phyloP scores from a whole-genome alignment of 2,888 invertebrate species.

The Willowsia nigromaculata region DNA sequence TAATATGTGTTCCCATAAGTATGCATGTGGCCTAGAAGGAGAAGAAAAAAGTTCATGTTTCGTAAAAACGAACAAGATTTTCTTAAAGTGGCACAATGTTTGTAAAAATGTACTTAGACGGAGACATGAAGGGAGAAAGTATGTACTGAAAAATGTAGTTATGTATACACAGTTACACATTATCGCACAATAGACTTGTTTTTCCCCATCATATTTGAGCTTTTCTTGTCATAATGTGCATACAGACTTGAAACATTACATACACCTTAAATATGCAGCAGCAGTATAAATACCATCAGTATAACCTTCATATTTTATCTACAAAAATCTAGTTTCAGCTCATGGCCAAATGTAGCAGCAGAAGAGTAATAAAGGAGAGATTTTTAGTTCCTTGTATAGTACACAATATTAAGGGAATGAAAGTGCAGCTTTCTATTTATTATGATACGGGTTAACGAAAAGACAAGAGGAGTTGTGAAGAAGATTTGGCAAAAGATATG shows the following conservation, averaged over 20 bases:
- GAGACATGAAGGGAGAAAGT: neutral
- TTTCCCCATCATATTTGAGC: neutral
- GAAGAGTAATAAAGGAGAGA: slow-evolving; percentile 1
- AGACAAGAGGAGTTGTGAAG: neutral
- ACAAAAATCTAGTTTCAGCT: neutral
- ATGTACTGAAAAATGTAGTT: neutral
- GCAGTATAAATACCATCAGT: neutral
- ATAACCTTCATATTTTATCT: neutral
- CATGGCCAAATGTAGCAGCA: neutral
- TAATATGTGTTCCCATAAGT: neutral
- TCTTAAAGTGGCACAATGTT: neutral
- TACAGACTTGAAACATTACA: neutral
- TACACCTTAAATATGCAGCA: neutral
- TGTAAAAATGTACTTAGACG: neutral
- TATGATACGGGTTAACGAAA: neutral
- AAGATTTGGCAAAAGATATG: neutral
- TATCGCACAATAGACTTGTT: neutral
- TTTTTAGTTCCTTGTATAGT: neutral
- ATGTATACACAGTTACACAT: neutral
- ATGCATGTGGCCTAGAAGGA: neutral
- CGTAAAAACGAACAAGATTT: slow-evolving; percentile 1
- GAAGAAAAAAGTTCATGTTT: neutral
- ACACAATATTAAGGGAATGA: neutral
- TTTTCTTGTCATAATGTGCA: neutral
- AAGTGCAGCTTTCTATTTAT: neutral